Percentiles rank a stretch among this genome's conserved stretches.
These are phyloP conservation scores for Spatula clypeata DNA, from an alignment of 2,797 vertebrate species.

Conservation along the genomic window DNA sequence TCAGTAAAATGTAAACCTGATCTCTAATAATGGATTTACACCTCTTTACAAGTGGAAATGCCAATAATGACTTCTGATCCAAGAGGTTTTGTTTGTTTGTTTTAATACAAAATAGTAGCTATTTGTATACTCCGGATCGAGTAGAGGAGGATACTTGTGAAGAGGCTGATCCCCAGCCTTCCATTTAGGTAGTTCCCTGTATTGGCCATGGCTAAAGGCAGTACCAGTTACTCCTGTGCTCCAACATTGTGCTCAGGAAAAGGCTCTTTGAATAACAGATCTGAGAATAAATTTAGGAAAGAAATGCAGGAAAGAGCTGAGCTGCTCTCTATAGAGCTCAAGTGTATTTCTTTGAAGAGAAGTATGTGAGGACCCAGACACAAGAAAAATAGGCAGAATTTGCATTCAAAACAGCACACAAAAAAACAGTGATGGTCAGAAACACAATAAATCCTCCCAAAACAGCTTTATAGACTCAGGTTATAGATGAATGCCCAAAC, in stretches of 20 bases:
- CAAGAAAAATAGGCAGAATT: neutral
- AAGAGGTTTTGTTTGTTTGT: neutral
- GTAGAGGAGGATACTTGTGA: no score
- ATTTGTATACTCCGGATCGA: neutral
- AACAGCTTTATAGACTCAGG: no score
- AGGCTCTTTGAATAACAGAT: neutral
- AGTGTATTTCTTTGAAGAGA: neutral
- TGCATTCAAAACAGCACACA: neutral
- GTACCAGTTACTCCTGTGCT: neutral
- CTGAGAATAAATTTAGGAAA: neutral
- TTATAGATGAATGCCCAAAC: neutral
- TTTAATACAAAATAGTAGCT: neutral
- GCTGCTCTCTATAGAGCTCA: neutral
- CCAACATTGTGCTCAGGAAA: neutral
- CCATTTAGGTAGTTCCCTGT: neutral
- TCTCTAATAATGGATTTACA: neutral
- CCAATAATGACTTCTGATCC: neutral
- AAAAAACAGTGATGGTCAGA: neutral
- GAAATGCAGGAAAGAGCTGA: neutral
- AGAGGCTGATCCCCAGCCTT: no score
- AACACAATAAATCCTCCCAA: neutral
- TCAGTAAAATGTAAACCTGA: accelerated
- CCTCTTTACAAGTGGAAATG: neutral
- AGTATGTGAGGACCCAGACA: neutral
- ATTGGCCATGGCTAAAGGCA: neutral